phyloP scores from a whole-genome alignment of 2,888 invertebrate genomes.

The Pammene aurita region DNA sequence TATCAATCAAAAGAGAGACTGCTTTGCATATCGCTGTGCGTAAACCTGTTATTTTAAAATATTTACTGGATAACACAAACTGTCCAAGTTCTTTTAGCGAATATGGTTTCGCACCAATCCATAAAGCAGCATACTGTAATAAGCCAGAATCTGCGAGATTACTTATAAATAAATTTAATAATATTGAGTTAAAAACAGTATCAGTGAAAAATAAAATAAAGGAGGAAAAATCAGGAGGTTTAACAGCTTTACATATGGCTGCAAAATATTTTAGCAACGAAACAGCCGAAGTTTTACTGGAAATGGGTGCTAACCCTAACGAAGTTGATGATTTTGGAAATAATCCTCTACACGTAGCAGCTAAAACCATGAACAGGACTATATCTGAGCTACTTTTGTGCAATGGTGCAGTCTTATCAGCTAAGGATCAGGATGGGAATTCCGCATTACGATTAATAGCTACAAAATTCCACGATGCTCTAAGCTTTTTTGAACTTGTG shows the following conservation, averaged over 20 bases:
- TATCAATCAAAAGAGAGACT: slow-evolving; percentile 45
- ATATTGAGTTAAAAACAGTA: slow-evolving; percentile 24
- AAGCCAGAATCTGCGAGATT: slow-evolving; percentile 67
- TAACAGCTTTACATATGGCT: slow-evolving; percentile 45
- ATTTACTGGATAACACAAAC: slow-evolving; percentile 22
- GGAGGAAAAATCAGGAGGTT: slow-evolving; percentile 9
- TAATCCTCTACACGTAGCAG: slow-evolving; percentile 56
- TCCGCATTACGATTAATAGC: slow-evolving; percentile 51
- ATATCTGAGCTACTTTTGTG: slow-evolving; percentile 55
- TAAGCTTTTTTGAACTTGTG: slow-evolving; percentile 49
- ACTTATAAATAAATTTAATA: slow-evolving; percentile 53
- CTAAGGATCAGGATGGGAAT: slow-evolving; percentile 44
- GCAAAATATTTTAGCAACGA: slow-evolving; percentile 42
- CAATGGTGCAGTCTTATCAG: slow-evolving; percentile 48
- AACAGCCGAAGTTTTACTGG: slow-evolving; percentile 48
- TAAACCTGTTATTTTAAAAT: slow-evolving; percentile 21
- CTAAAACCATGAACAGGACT: slow-evolving; percentile 48
- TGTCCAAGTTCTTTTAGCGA: slow-evolving; percentile 22
- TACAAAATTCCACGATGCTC: slow-evolving; percentile 47
- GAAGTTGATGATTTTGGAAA: slow-evolving; percentile 48
- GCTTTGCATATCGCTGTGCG: slow-evolving; percentile 27
- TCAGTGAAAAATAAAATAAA: background rate
- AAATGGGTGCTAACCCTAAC: slow-evolving; percentile 53
- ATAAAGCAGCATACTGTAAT: slow-evolving; percentile 60
- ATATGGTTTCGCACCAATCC: slow-evolving; percentile 42